Conservation (phyloP, 2,797 vertebrate species). For the Thaleichthys pacificus region DNA sequence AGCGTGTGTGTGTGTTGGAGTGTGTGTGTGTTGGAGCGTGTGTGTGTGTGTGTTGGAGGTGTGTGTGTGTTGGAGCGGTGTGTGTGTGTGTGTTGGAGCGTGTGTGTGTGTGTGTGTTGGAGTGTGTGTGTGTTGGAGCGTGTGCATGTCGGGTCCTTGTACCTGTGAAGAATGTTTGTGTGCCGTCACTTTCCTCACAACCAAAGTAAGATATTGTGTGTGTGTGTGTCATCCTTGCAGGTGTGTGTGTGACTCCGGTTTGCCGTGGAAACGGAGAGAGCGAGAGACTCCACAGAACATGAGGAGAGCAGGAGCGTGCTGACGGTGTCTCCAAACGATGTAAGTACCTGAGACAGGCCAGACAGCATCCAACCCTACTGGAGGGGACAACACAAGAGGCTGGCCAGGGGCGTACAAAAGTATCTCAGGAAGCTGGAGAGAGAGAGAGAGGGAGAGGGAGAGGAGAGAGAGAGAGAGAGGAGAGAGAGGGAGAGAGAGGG, state of each 20-base stretch:
- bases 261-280: conserved; percentile 32
- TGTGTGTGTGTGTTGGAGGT: background rate
- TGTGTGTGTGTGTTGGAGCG: background rate
- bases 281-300: conserved; percentile 71
- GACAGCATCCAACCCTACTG: too few relatives aligned
- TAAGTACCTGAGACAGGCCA: conserved; percentile 62
- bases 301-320: conserved; percentile 97
- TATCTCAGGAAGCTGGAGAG: too few relatives aligned
- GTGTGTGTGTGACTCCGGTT: conserved; percentile 55
- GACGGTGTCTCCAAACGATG: conserved; percentile 88
- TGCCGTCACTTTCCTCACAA: background rate
- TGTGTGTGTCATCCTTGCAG: conserved; percentile 52
- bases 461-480: too few relatives aligned
- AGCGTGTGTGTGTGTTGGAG: too few relatives aligned
- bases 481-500: too few relatives aligned
- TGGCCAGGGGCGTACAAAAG: too few relatives aligned
- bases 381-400: too few relatives aligned
- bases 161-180: background rate
- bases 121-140: background rate
- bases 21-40: background rate
- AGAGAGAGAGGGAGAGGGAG: too few relatives aligned
- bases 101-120: background rate
- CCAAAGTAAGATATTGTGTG: background rate
- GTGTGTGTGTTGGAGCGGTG: too few relatives aligned
- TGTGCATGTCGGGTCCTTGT: background rate